Evolutionary conservation across 2,113 vertebrate species (phyloP).

Genomic region (Romanogobio albipinnatus): DNA sequence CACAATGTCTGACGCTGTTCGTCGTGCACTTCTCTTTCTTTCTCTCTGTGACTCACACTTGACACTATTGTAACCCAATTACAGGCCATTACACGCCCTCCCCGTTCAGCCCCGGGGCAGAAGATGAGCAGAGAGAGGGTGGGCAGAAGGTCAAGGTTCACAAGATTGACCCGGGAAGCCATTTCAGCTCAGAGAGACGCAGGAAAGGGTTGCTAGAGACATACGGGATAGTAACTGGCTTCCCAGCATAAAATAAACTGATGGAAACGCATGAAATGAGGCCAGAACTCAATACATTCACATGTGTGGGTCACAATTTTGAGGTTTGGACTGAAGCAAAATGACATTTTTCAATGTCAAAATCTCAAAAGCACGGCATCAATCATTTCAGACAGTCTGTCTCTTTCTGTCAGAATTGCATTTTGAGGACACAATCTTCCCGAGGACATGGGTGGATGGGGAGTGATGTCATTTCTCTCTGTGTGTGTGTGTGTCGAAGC

Average conservation of each 20-base stretch:
- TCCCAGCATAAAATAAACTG: not conserved
- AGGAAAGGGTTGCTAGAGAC: not conserved
- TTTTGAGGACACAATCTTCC: not conserved
- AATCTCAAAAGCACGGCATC: not conserved
- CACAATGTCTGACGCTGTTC: not conserved
- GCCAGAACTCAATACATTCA: not conserved
- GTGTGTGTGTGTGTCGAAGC: conserved; percentile 8
- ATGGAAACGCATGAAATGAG: too few species aligned
- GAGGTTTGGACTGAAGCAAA: not conserved
- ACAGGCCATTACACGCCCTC: not conserved
- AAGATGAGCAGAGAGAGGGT: not conserved
- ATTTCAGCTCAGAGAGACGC: conserved; percentile 1
- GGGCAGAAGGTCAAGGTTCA: not conserved
- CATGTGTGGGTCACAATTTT: not conserved
- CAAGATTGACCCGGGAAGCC: not conserved
- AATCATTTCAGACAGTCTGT: not conserved
- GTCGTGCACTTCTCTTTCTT: not conserved
- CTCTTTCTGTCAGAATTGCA: conserved; percentile 1
- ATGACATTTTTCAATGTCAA: not conserved
- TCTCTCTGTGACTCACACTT: not conserved
- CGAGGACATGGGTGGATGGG: not conserved
- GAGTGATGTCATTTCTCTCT: not conserved
- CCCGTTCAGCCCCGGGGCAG: not conserved
- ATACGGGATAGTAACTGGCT: not conserved
- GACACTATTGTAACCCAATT: not conserved